Conservation (phyloP, 2,888 invertebrate species). For the Cactoblastis cactorum region DNA sequence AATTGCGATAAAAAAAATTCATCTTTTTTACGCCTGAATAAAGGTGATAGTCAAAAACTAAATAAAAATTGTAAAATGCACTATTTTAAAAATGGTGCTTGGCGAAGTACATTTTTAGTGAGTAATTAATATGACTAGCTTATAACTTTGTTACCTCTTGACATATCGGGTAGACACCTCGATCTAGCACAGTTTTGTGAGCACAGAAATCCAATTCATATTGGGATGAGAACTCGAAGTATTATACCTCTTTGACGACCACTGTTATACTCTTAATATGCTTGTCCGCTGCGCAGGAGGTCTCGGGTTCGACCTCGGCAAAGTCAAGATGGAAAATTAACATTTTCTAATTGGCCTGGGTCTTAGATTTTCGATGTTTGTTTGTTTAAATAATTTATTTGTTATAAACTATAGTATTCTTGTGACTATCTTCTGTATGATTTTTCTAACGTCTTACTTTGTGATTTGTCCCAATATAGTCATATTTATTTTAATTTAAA, state of each 20-base stretch:
- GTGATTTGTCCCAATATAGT: too few relatives aligned
- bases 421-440: too few relatives aligned
- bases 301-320: too few relatives aligned
- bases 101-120: conserved; percentile 53
- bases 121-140: conserved; percentile 25
- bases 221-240: neutral
- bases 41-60: conserved; percentile 26
- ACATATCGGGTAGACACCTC: conserved; percentile 33
- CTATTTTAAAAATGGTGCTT: conserved; percentile 31
- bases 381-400: too few relatives aligned
- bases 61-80: conserved; percentile 24
- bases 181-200: conserved; percentile 34
- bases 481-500: too few relatives aligned
- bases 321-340: too few relatives aligned
- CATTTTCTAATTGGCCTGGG: too few relatives aligned
- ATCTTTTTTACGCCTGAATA: neutral
- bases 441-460: too few relatives aligned
- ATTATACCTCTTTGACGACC: neutral
- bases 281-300: too few relatives aligned
- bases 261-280: neutral
- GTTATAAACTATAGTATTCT: too few relatives aligned
- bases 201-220: conserved; percentile 16
- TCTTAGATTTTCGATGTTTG: too few relatives aligned
- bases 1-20: too few relatives aligned
- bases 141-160: conserved; percentile 42